Percentiles rank a stretch among this genome's conserved stretches.
Conservation (phyloP, 2,113 vertebrate species). For the Cinclus cinclus region DNA sequence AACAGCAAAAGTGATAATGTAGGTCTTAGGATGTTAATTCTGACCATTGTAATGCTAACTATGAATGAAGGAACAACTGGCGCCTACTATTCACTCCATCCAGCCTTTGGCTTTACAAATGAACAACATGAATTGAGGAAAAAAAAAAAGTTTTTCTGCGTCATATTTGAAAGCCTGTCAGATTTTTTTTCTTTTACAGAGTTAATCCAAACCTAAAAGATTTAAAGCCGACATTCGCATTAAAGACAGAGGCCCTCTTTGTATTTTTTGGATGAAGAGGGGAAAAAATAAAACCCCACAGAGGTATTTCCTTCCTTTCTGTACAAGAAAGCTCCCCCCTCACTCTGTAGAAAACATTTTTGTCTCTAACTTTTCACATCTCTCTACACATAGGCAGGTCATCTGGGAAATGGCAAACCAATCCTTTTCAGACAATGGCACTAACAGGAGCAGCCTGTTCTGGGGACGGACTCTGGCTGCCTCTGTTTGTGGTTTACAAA, state of each 20-base stretch:
- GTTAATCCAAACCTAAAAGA: constrained; percentile 87
- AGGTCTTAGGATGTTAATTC: constrained; percentile 82
- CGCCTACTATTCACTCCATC: constrained; percentile 76
- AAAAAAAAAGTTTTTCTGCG: constrained; percentile 72
- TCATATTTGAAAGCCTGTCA: constrained; percentile 89
- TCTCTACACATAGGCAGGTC: constrained; percentile 77
- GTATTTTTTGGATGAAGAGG: constrained; percentile 79
- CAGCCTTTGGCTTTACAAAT: constrained; percentile 81
- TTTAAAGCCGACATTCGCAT: constrained; percentile 82
- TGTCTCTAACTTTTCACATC: constrained; percentile 86
- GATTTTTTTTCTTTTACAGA: constrained; percentile 79
- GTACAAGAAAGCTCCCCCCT: constrained; percentile 74
- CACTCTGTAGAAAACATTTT: constrained; percentile 78
- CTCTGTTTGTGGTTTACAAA: constrained; percentile 73
- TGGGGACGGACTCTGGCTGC: constrained; percentile 66
- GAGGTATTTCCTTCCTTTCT: constrained; percentile 88
- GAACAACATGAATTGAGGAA: constrained; percentile 75
- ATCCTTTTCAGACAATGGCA: constrained; percentile 70
- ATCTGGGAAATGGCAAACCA: constrained; percentile 78
- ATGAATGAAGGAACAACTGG: constrained; percentile 75
- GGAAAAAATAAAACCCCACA: constrained; percentile 80
- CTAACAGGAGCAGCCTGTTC: constrained; percentile 77
- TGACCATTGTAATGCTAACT: constrained; percentile 87
- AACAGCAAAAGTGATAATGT: constrained; percentile 74
- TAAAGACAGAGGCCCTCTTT: constrained; percentile 84